A percentile compares a stretch with the other conserved stretches of the same genome.
Evolutionary conservation across 2,888 invertebrate genomes (phyloP).

Genomic region (Tetrapedia diversipes): DNA sequence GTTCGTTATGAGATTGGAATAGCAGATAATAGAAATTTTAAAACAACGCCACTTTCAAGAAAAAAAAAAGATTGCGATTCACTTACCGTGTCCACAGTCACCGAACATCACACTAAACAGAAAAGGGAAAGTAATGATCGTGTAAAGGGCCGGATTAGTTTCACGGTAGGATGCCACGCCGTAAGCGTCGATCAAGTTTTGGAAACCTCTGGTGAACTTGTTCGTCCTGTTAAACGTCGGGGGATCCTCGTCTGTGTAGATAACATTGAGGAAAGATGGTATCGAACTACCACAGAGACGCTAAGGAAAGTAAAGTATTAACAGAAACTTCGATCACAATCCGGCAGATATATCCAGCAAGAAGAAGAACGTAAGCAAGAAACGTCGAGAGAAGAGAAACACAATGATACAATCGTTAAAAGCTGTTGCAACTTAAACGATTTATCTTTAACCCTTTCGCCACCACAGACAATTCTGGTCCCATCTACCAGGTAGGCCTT

Average conservation of each 20-base stretch:
- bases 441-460: too few relatives aligned
- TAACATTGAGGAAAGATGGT: conserved; percentile 95
- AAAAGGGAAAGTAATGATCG: conserved; percentile 96
- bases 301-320: conserved; percentile 78
- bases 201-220: conserved; percentile 96
- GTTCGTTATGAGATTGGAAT: too few relatives aligned
- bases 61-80: too few relatives aligned
- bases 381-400: background rate
- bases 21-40: too few relatives aligned
- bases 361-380: background rate
- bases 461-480: too few relatives aligned
- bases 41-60: too few relatives aligned
- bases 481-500: too few relatives aligned
- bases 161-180: conserved; percentile 96
- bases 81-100: conserved; percentile 92
- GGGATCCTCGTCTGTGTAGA: conserved; percentile 91
- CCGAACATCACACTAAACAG: conserved; percentile 98
- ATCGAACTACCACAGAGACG: conserved; percentile 92
- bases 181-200: conserved; percentile 96
- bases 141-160: conserved; percentile 92
- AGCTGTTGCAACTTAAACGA: background rate
- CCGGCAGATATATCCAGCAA: background rate
- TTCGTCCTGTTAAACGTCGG: conserved; percentile 97
- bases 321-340: conserved; percentile 11
- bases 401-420: background rate